Percentiles rank a stretch among this genome's conserved stretches.
Conservation (phyloP, 2,888 invertebrate genomes). For the Syritta pipiens region DNA sequence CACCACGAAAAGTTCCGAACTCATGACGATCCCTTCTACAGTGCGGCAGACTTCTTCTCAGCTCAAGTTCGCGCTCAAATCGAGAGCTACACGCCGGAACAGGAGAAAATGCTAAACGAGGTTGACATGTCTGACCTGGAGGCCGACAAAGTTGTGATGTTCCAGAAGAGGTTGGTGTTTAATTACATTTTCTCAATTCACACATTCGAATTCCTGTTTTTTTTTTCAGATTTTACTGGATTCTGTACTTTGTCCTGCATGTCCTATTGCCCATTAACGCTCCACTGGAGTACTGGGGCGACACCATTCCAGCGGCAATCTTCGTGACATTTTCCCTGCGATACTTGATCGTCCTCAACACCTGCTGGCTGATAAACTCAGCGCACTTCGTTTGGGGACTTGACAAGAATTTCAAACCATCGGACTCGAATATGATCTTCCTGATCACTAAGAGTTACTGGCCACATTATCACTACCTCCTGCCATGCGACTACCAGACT, state of each 20-base stretch:
- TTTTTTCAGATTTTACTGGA: slow-evolving; percentile 84
- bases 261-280: slow-evolving; percentile 87
- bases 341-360: slow-evolving; percentile 83
- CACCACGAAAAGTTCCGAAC: slow-evolving; percentile 90
- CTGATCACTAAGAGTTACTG: slow-evolving; percentile 87
- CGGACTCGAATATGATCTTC: slow-evolving; percentile 87
- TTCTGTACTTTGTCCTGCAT: slow-evolving; percentile 84
- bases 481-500: slow-evolving; percentile 90
- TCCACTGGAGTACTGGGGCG: slow-evolving; percentile 89
- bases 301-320: slow-evolving; percentile 82
- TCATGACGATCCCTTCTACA: slow-evolving; percentile 89
- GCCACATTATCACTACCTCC: slow-evolving; percentile 89
- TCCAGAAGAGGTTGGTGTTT: slow-evolving; percentile 91
- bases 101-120: slow-evolving; percentile 83
- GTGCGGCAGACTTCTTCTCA: slow-evolving; percentile 88
- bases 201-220: neutral
- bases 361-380: slow-evolving; percentile 87
- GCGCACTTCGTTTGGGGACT: slow-evolving; percentile 87
- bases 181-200: slow-evolving; percentile 67
- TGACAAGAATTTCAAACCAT: slow-evolving; percentile 85
- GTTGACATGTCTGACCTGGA: slow-evolving; percentile 91
- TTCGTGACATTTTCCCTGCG: slow-evolving; percentile 86
- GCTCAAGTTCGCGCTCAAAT: slow-evolving; percentile 89
- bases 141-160: slow-evolving; percentile 87
- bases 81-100: slow-evolving; percentile 83